Evolutionary conservation across 2,113 vertebrate species (phyloP), one percentile per base, ranked within the genome.

Genomic region (Notarius lentiginosus): DNA sequence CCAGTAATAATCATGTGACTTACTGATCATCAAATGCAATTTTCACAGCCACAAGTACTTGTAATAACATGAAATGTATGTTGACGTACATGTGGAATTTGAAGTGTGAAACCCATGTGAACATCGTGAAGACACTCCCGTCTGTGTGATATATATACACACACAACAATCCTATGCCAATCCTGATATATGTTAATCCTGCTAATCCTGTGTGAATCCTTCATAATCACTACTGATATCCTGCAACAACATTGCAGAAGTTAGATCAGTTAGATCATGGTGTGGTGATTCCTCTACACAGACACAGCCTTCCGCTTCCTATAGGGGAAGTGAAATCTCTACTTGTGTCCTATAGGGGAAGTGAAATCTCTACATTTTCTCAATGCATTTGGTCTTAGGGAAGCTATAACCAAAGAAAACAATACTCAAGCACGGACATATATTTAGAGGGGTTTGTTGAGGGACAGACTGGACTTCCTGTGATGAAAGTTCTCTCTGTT

Each of bases 291-390:
- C 75, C 11, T 58, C n/a, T 58, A 20, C 7, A 79, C 15, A 75
- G 68, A 87, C 27, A 73, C 24, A 12, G 6, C n/a, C 60, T 75
- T 89, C 70, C 83, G 55, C 30, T 70, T 60, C 5, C 8, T 65
- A 24, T 47, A 73, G 27, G 24, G 60, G 87, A 90, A 85, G 70
- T 68, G 65, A 88, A 87, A 87, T 5, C 30, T 55, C 51, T 34
- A 18, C 76, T 66, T 61, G 58, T 82, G 30, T 61, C 5, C 8
- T 65, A 24, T 47, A 73, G 27, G 24, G 60, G 87, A 90, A 85
- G 70, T 68, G 65, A 88, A 87, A 87, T 5, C 30, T 55, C 51
- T 34, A 18, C 76, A n/a, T n/a, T n/a, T n/a, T n/a, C n/a, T n/a
- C n/a, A 83, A 18, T 86, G 76, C 84, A 85, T 22, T 17, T 66